Conservation (phyloP, 2,797 vertebrate genomes). For the Florisuga fusca region DNA sequence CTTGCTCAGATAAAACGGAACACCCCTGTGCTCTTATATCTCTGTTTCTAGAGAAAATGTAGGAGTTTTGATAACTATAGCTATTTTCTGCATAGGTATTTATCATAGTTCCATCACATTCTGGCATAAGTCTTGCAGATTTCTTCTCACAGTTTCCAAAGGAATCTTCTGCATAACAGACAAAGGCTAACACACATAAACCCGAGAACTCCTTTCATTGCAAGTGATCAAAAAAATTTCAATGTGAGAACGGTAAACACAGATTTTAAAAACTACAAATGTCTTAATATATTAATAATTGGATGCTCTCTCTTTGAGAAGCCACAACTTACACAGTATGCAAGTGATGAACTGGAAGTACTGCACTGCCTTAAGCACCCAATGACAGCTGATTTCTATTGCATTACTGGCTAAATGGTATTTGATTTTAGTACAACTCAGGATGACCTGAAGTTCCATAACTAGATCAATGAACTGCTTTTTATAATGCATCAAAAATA, state of each 20-base stretch:
- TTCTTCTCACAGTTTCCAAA: not conserved
- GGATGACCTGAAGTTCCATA: not conserved
- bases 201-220: not conserved
- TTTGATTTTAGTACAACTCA: not conserved
- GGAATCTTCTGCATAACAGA: not conserved
- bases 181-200: not conserved
- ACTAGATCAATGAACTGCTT: not conserved
- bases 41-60: not conserved
- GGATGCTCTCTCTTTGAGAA: not conserved
- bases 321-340: accelerated
- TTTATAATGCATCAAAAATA: not conserved
- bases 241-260: not conserved
- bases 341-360: not conserved
- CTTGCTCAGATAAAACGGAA: not conserved
- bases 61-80: not conserved
- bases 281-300: not conserved
- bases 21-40: no score
- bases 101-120: not conserved
- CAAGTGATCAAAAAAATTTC: not conserved
- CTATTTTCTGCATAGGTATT: not conserved
- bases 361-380: accelerated
- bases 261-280: not conserved
- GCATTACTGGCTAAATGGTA: not conserved
- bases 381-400: not conserved
- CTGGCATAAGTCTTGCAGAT: not conserved